Base-by-base conservation (phyloP, 2,113 vertebrate genomes). In the Tinamus guttatus region DNA sequence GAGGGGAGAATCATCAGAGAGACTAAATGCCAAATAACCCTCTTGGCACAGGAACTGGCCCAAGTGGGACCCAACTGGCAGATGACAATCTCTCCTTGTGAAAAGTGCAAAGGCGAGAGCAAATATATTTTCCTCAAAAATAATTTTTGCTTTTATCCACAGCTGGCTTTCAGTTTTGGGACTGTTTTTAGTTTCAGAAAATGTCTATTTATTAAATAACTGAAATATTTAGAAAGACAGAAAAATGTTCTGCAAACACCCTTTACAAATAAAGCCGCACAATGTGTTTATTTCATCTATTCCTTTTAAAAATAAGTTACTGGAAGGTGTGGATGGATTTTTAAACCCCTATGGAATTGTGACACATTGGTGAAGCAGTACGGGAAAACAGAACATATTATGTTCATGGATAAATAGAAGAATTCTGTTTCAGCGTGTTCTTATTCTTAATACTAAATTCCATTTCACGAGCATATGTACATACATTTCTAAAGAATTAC, bases 401-500 rank as follows among this genome's bases (percentile, higher is more conserved):
- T 51, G 87, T 58, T 81, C 91, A 9, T 64, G 77, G 58, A 92
- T 84, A 93, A 94, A 92, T 85, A 28, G 65, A 95, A 92, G 77
- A 92, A 78, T 60, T 92, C 62, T 2, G 16, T 40, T 92, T 93
- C 85, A 78, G 74, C 94, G 65, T 14, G 65, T 93, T 93, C 86
- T 90, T 93, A 86, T 78, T 95, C 80, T 87, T 87, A 87, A 43
- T 62, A 69, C 41, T 92, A 75, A 94, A 94, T 86, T 95, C 86
- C 74, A 79, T 85, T 96, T 94, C 94, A 90, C 51, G 81, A 81
- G 32, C 62, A 60, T 40, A 84, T 0, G 1, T 30, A 60, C 69
- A 75, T 20, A 10, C 52, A 79, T 62, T 74, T 90, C 77, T 64
- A 56, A 95, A 92, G 93, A 47, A 89, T 93, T 95, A 95, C 80